Evolutionary conservation across 2,113 vertebrate species (phyloP).

Genomic region (Nerophis ophidion): DNA sequence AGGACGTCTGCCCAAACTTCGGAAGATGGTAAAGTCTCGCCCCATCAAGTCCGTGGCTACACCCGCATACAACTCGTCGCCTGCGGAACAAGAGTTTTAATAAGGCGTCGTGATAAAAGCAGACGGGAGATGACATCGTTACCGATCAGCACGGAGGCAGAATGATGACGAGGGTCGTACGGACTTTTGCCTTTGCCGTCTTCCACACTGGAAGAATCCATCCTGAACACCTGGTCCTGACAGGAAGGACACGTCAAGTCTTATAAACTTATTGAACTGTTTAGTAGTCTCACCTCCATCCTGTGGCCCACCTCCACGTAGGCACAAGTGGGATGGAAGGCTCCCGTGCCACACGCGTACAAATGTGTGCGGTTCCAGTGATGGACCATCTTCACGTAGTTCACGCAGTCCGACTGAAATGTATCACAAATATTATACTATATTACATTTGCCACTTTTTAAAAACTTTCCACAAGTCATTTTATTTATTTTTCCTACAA

Average conservation of each 20-base stretch:
- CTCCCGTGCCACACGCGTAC: conserved; percentile 89
- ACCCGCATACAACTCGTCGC: conserved; percentile 91
- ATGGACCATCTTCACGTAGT: conserved; percentile 92
- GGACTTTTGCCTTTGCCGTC: conserved; percentile 96
- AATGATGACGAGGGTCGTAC: conserved; percentile 83
- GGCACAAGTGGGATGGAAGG: conserved; percentile 90
- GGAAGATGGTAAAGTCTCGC: conserved; percentile 98
- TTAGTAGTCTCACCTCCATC: conserved; percentile 73
- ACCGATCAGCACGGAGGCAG: conserved; percentile 90
- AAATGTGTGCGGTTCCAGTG: conserved; percentile 89
- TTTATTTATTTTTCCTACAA: too few species aligned
- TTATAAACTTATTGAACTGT: neutral
- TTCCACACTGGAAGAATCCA: conserved; percentile 73
- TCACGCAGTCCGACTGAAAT: conserved; percentile 88
- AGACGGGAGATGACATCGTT: conserved; percentile 1
- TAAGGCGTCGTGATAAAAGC: too few species aligned
- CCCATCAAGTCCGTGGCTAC: conserved; percentile 98
- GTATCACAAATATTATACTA: neutral
- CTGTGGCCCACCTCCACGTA: conserved; percentile 85
- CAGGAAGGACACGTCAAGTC: neutral
- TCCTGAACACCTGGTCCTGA: conserved; percentile 83
- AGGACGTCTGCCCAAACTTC: conserved; percentile 86
- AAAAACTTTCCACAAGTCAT: too few species aligned
- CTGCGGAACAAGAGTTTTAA: conserved; percentile 56
- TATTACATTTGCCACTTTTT: too few species aligned